phyloP scores from a whole-genome alignment of 2,888 invertebrate species.

The Rambutsinella grinnellia region DNA sequence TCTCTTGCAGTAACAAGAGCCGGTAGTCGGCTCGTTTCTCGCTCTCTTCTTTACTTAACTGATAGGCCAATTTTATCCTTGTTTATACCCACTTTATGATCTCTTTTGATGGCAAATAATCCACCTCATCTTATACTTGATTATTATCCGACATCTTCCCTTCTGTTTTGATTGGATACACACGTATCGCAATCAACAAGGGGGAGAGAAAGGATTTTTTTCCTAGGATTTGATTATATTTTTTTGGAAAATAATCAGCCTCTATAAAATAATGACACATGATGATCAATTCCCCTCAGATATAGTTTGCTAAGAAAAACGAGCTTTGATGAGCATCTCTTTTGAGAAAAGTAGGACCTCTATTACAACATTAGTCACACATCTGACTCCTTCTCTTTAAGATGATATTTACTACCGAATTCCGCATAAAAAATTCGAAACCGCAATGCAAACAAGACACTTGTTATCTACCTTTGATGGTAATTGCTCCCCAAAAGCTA shows the following conservation, averaged over 20 bases:
- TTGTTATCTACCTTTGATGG: conserved; percentile 24
- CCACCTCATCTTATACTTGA: neutral
- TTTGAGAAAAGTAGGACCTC: conserved; percentile 21
- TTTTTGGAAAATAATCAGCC: neutral
- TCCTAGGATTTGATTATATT: conserved; percentile 26
- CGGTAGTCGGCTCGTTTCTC: neutral
- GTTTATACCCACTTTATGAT: conserved; percentile 30
- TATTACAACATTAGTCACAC: conserved; percentile 45
- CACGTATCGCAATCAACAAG: conserved; percentile 50
- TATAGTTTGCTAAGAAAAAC: neutral
- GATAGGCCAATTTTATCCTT: conserved; percentile 52
- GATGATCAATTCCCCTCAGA: neutral
- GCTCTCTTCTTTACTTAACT: conserved; percentile 4
- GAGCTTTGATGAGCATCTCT: neutral
- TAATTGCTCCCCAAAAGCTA: conserved; percentile 35
- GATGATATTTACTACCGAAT: conserved; percentile 13
- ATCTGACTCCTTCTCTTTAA: conserved; percentile 7
- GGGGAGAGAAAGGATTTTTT: no score
- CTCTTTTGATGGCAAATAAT: neutral
- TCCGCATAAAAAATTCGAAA: conserved; percentile 9
- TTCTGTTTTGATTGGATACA: conserved; percentile 59
- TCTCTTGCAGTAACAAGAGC: neutral
- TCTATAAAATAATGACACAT: neutral
- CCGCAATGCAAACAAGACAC: neutral
- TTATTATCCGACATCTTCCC: neutral